These are phyloP conservation scores for Teinopalpus imperialis DNA, from an alignment of 2,888 invertebrate species.

Conservation along the genomic window DNA sequence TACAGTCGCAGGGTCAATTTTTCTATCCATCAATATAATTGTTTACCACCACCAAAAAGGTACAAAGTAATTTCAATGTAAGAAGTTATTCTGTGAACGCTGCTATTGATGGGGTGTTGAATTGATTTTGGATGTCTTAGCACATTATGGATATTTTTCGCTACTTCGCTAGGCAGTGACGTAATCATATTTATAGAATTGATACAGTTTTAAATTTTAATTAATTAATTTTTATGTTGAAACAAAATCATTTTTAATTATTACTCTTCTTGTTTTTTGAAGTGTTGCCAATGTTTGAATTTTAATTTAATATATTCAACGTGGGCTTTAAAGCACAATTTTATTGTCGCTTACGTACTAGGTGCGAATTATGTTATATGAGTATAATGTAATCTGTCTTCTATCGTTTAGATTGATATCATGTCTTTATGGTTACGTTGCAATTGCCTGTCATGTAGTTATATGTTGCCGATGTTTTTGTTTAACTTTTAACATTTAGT, in stretches of 20 bases:
- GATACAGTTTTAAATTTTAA: no score
- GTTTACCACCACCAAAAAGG: slow-evolving; percentile 15
- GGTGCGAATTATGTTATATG: no score
- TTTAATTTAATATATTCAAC: no score
- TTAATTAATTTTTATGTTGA: no score
- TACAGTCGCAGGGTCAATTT: slow-evolving; percentile 74
- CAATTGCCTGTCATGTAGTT: slow-evolving; percentile 13
- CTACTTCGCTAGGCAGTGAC: not conserved
- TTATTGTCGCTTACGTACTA: no score
- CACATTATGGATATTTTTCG: slow-evolving; percentile 48
- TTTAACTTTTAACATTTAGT: slow-evolving; percentile 5
- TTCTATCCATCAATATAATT: slow-evolving; percentile 66
- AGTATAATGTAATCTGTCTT: no score
- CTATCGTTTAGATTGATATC: no score
- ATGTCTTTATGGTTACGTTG: slow-evolving; percentile 2
- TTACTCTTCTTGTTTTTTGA: no score
- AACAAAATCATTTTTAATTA: no score
- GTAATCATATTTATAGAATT: no score
- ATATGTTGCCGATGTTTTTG: slow-evolving; percentile 9
- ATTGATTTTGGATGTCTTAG: slow-evolving; percentile 75
- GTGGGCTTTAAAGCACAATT: no score
- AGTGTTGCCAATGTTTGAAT: not conserved
- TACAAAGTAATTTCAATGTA: not conserved
- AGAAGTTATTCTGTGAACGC: slow-evolving; percentile 29
- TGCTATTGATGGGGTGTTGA: slow-evolving; percentile 66